Conservation (phyloP, 2,888 invertebrate species). For the Pandemis heparana region DNA sequence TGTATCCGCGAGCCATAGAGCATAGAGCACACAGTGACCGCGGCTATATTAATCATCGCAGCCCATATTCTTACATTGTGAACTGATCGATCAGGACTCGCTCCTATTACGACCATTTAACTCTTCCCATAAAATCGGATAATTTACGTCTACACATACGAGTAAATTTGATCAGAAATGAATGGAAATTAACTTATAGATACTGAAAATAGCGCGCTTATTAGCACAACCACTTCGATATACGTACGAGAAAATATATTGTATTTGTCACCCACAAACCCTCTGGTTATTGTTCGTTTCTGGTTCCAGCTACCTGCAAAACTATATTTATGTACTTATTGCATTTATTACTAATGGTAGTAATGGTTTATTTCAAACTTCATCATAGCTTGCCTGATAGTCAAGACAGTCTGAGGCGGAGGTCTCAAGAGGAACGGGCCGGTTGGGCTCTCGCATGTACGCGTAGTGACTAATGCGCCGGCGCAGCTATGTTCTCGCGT, state of each 20-base stretch:
- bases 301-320: too few relatives aligned
- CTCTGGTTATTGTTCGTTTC: too few relatives aligned
- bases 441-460: slow-evolving; percentile 42
- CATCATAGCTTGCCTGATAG: background rate
- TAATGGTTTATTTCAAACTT: background rate
- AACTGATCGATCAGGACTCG: slow-evolving; percentile 41
- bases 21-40: slow-evolving; percentile 58
- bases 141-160: background rate
- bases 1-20: slow-evolving; percentile 48
- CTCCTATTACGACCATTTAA: slow-evolving; percentile 35
- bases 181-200: background rate
- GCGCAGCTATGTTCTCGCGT: slow-evolving; percentile 44
- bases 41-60: slow-evolving; percentile 69
- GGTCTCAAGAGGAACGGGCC: slow-evolving; percentile 31
- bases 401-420: background rate
- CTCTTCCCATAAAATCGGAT: background rate
- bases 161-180: background rate
- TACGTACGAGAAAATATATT: too few relatives aligned
- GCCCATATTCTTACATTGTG: slow-evolving; percentile 59
- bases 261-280: too few relatives aligned
- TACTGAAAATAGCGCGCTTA: too few relatives aligned
- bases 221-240: too few relatives aligned
- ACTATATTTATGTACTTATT: background rate
- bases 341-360: background rate
- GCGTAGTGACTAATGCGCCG: slow-evolving; percentile 49